Evolutionary conservation across 2,113 vertebrate genomes (phyloP), one percentile per base, ranked within the genome.

Genomic region (Riparia riparia): DNA sequence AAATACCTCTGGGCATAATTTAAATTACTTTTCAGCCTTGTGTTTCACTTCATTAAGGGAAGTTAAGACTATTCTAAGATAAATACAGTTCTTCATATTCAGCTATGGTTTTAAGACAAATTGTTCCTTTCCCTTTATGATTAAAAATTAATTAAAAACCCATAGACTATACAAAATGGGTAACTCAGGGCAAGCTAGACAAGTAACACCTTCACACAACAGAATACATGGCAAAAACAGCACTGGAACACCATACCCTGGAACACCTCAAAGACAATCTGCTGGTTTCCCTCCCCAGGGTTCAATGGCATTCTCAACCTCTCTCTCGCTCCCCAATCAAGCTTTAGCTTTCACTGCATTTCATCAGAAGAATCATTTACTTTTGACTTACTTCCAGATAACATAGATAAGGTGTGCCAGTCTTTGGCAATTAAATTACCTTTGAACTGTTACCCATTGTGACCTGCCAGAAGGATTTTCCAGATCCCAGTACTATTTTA

Each of bases 391-490:
- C 41, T 89, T 85, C 54, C 63, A 93, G 84, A 88, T 79, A 88
- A 77, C 42, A 82, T 0, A 90, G 71, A 90, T 91, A 89, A 90
- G n/a, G 49, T 73, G 86, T 49, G 44, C 29, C 53, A 78, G 45
- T 60, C 78, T 72, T 56, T 32, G 79, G 74, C 95, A 95, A 88
- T 54, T 66, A 85, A 85, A 69, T 61, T 63, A 94, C 57, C 57
- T 96, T 85, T 91, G 86, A 95, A 78, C 61, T 54, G 44, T 34
- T 78, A 76, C 45, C 51, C 87, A 65, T 10, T 56, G 47, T 31
- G 92, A 94, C 71, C 79, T 77, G 92, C 44, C 93, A 95, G 47
- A 80, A 76, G 54, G 64, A 82, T 88, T 94, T 94, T 76, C 85
- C 68, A 91, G 63, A 77, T 53, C 58, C 37, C 41, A 73, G 24